Evolutionary conservation across 2,113 vertebrate genomes (phyloP).

Genomic region (Paratilapia polleni): DNA sequence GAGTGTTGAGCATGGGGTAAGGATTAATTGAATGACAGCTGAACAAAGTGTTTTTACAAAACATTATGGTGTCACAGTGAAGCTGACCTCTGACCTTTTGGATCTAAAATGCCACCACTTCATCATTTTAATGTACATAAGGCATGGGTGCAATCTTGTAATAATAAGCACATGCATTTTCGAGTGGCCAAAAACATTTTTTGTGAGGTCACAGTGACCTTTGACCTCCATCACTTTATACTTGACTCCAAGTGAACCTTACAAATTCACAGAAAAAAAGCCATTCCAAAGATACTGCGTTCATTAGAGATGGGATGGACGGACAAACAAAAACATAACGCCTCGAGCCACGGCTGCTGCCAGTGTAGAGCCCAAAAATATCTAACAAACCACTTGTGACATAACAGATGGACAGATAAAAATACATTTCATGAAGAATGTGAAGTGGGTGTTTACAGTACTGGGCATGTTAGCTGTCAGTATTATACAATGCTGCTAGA

Average conservation of each 20-base stretch:
- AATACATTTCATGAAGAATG: neutral
- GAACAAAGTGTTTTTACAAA: neutral
- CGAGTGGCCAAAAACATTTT: neutral
- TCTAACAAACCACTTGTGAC: neutral
- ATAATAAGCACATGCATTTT: rapidly evolving
- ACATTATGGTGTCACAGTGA: neutral
- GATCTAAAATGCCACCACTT: neutral
- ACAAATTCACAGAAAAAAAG: neutral
- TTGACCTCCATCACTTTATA: neutral
- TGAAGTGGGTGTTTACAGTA: too few relatives aligned
- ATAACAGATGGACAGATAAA: neutral
- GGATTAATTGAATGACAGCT: neutral
- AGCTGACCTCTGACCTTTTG: neutral
- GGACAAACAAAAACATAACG: neutral
- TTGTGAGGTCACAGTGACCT: neutral
- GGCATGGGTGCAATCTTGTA: neutral
- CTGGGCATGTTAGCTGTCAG: neutral
- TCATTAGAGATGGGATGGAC: neutral
- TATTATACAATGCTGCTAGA: neutral
- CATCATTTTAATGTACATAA: neutral
- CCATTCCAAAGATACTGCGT: neutral
- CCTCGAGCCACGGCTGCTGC: too few relatives aligned
- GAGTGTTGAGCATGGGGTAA: too few relatives aligned
- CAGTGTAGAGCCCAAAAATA: neutral
- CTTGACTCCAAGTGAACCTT: neutral